Base-by-base conservation (phyloP, 2,113 vertebrate species). In the Hassar affinis region DNA sequence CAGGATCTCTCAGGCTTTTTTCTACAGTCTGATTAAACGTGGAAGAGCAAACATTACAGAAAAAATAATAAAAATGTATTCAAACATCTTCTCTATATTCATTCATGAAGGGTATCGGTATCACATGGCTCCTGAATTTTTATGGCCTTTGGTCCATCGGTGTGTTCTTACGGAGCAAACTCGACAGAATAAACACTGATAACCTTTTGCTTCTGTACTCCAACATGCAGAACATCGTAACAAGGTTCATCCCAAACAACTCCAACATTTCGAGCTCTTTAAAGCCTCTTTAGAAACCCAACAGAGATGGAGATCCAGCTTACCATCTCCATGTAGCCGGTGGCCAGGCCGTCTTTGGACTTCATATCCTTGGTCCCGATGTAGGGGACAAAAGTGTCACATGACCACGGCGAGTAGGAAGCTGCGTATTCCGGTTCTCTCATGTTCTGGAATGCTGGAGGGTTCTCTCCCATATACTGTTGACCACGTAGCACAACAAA, bases 331-430 rank as follows among this genome's bases (percentile, higher is more conserved):
- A 97, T 94, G 75, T 93, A 88, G 78, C 95, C 95, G 18, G 95
- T 90, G 86, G 93, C 94, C 93, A 96, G 95, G 79, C 94, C 93
- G 30, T 99, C 98, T 96, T 98, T 99, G 94, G 97, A 95, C 95
- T 99, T 99, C 91, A 94, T 93, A 83, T 99, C 97, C 94, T 99
- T 99, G 94, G 95, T 95, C 92, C 96, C 96, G 87, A 99, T 99
- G 91, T 98, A 99, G 89, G 98, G 97, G 91, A 97, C 95, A 75
- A 99, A 97, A 78, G 97, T 98, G 90, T 98, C 98, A 92, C 98
- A 99, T 56, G 97, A 99, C 98, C 98, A 99, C 51, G 98, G 98
- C 49, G 98, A 99, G 90, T 99, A 99, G 4, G 98, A 97, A 87
- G 95, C 95, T 3, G 94, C 79, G 74, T 97, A 99, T 84, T 98